These are phyloP conservation scores for Chroicocephalus ridibundus DNA, from an alignment of 2,113 vertebrate species.

Conservation along the genomic window DNA sequence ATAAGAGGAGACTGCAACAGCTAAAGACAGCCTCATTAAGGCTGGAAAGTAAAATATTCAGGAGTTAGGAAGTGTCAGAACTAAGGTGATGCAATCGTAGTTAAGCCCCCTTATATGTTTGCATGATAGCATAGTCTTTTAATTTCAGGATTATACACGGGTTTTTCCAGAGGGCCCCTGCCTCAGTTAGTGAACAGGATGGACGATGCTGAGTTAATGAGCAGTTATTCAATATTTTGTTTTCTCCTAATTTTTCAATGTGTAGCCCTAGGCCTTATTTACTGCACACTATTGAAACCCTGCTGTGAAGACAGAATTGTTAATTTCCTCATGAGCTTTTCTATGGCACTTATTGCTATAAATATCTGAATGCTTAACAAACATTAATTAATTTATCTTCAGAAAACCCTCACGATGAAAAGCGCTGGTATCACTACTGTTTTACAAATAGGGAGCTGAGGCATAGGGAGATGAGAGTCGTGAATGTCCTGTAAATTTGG, in stretches of 20 bases:
- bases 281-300: constrained; percentile 65
- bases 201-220: constrained; percentile 60
- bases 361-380: constrained; percentile 65
- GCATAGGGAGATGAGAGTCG: neutral
- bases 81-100: neutral
- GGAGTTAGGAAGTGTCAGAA: neutral
- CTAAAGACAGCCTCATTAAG: neutral
- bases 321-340: constrained; percentile 69
- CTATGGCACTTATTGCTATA: constrained; percentile 64
- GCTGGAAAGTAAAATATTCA: neutral
- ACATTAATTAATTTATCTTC: constrained; percentile 68
- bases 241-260: constrained; percentile 71
- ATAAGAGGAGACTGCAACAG: neutral
- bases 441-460: neutral
- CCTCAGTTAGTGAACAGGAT: constrained; percentile 37
- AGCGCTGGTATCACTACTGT: constrained; percentile 12
- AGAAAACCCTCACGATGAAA: neutral
- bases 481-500: neutral
- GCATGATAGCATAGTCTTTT: neutral
- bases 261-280: constrained; percentile 68
- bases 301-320: constrained; percentile 69
- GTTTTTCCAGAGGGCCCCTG: constrained; percentile 27
- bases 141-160: neutral
- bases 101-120: neutral
- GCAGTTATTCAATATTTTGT: constrained; percentile 71